Evolutionary conservation across 2,888 invertebrate species (phyloP).

Genomic region (Mechanitis messenoides): DNA sequence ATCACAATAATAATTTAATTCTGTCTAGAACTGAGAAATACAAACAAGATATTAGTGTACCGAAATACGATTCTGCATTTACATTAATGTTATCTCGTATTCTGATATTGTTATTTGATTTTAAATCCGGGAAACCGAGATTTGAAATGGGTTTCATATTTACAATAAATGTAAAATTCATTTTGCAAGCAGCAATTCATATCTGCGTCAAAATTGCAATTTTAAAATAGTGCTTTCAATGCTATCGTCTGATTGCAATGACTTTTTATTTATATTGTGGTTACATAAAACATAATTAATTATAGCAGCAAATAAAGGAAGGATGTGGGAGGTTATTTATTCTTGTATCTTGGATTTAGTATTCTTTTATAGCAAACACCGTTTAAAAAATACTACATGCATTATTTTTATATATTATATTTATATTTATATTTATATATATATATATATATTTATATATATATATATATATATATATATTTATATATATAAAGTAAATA

Average conservation of each 20-base stretch:
- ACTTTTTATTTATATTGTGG: neutral
- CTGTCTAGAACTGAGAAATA: constrained; percentile 52
- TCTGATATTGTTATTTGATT: constrained; percentile 47
- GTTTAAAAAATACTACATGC: too few species aligned
- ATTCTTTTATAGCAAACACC: too few species aligned
- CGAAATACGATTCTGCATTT: constrained; percentile 47
- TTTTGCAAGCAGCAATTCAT: constrained; percentile 12
- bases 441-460: too few species aligned
- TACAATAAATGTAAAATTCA: constrained; percentile 18
- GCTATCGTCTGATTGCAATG: neutral
- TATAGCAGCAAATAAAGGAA: too few species aligned
- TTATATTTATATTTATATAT: too few species aligned
- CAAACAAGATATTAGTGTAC: constrained; percentile 58
- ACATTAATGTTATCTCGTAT: constrained; percentile 41
- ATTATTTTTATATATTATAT: too few species aligned
- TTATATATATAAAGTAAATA: too few species aligned
- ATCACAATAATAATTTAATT: constrained; percentile 71
- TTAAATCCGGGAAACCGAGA: constrained; percentile 35
- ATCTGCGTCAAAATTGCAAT: constrained; percentile 9
- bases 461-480: too few species aligned
- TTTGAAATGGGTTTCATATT: constrained; percentile 13
- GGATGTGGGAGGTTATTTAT: too few species aligned
- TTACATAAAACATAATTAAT: neutral
- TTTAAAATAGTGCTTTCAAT: constrained; percentile 13
- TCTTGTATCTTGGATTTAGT: too few species aligned